Base-by-base conservation (phyloP, 2,888 invertebrate species). In the Cryptosula pallasiana region DNA sequence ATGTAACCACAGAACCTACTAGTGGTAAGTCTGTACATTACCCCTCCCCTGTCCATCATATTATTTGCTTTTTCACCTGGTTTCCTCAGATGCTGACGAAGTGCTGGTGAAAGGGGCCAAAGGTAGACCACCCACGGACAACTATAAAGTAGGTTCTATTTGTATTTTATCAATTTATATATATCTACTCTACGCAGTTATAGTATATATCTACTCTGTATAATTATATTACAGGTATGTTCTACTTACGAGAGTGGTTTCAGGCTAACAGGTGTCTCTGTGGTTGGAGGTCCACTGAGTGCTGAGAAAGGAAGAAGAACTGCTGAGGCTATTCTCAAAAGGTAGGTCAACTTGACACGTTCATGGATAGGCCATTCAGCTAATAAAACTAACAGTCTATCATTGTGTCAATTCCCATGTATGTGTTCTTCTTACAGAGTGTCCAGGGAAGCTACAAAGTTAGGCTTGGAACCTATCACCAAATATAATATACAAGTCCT, bases 191-290 rank as follows among this genome's bases (percentile, higher is more conserved):
- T n/a, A n/a, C n/a, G n/a, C n/a, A n/a, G n/a, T n/a, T n/a, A n/a
- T n/a, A n/a, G n/a, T n/a, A n/a, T n/a, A n/a, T n/a, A n/a, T n/a
- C n/a, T n/a, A n/a, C n/a, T n/a, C n/a, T n/a, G n/a, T n/a, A n/a
- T n/a, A n/a, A n/a, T n/a, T n/a, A n/a, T n/a, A n/a, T n/a, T 75
- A 3, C 72, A 85, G 85, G 84, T 85, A 20, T 81, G 84, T 78
- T 84, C 86, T 13, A 87, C 87, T 9, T 86, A 85, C 78, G 79
- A 82, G 71, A 85, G 85, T 76, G 87, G 87, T 29, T 87, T 81
- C 78, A 81, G 86, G 71, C 79, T 84, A 27, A 86, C 85, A 1
- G 84, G 83, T 32, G 86, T 86, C 13, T 82, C 82, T 74, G 78
- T 81, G 54, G 80, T 87, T 34, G 83, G 84, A 63, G 87, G 87